A percentile compares a stretch with the other conserved stretches of the same genome.
These are phyloP conservation scores for Brienomyrus longianalis DNA, from an alignment of 2,113 vertebrate genomes.

Conservation along the genomic window DNA sequence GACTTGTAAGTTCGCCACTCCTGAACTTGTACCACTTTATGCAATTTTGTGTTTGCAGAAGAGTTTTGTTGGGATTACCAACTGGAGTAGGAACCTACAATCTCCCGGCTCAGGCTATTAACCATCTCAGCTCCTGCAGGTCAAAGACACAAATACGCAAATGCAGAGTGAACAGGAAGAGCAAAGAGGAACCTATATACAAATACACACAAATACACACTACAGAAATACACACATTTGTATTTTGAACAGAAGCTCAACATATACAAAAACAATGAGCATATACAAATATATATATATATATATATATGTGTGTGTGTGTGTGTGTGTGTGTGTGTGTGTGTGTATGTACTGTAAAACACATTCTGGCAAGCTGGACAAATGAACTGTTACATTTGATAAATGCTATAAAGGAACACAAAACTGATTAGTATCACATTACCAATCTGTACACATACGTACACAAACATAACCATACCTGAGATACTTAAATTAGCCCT, in stretches of 20 bases:
- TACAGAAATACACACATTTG: background rate
- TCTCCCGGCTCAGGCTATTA: background rate
- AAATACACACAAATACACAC: background rate
- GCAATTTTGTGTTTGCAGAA: background rate
- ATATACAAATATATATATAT: no score
- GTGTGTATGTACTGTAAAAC: background rate
- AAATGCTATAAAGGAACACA: background rate
- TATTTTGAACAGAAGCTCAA: background rate
- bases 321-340: no score
- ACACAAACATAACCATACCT: conserved; percentile 10
- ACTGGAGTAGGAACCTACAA: background rate
- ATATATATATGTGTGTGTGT: background rate
- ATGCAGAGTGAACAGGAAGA: background rate
- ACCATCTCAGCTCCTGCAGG: background rate
- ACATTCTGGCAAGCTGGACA: background rate
- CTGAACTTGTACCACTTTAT: background rate
- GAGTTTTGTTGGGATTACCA: background rate
- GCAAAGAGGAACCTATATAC: background rate
- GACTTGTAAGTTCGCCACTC: background rate
- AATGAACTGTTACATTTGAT: background rate
- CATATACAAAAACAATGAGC: background rate
- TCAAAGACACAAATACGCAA: background rate
- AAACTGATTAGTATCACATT: background rate
- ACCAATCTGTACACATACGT: background rate
- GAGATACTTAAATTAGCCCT: background rate